A percentile compares a stretch with the other conserved stretches of the same genome.
Evolutionary conservation across 1,140 invertebrate genomes (phyloP).

Genomic region (Coboldia fuscipes): DNA sequence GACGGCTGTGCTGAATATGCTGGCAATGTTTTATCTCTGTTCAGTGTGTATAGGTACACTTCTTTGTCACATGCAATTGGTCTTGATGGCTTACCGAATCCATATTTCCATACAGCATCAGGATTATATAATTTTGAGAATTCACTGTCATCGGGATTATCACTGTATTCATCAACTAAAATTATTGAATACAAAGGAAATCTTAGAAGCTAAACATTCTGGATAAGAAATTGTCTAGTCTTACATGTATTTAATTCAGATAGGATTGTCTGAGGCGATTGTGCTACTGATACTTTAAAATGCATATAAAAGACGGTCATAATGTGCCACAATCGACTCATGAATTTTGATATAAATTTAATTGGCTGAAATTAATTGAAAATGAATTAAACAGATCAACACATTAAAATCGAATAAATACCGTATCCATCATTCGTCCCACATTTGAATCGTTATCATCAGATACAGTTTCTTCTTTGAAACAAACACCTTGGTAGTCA

Average conservation of each 20-base stretch:
- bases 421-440: slow-evolving; percentile 34
- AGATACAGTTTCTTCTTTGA: slow-evolving; percentile 36
- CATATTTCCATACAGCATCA: no score
- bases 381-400: slow-evolving; percentile 1
- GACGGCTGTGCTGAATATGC: no score
- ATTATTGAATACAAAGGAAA: background rate
- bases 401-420: slow-evolving; percentile 18
- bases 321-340: slow-evolving; percentile 3
- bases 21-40: slow-evolving; percentile 14
- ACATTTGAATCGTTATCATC: slow-evolving; percentile 34
- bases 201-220: background rate
- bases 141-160: slow-evolving; percentile 17
- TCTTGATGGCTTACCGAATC: no score
- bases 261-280: background rate
- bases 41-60: slow-evolving; percentile 22
- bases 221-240: background rate
- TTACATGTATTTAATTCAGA: slow-evolving; percentile 1
- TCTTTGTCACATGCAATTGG: slow-evolving; percentile 23
- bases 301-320: slow-evolving; percentile 2
- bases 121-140: no score
- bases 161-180: slow-evolving; percentile 16
- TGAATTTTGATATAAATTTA: slow-evolving; percentile 4
- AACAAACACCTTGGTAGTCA: slow-evolving; percentile 82
- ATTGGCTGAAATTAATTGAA: slow-evolving; percentile 7
- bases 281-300: slow-evolving; percentile 4